Conservation (phyloP, 2,113 vertebrate genomes). For the Nyctibius bracteatus region DNA sequence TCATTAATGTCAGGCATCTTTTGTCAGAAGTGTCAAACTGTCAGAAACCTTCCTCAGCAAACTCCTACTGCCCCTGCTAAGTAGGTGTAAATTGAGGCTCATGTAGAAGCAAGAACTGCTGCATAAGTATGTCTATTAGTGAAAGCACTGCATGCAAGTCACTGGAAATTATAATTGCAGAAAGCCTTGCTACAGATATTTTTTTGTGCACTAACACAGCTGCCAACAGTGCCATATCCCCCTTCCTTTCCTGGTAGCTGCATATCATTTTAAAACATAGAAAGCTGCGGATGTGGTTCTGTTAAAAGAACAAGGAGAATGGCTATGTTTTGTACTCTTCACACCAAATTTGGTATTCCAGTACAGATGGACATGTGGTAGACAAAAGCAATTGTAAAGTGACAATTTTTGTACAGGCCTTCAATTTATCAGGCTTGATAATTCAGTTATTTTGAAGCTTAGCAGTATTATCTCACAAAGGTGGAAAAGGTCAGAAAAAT, state of each 20-base stretch:
- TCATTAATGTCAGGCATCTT: not conserved
- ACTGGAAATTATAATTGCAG: not conserved
- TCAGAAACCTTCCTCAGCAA: not conserved
- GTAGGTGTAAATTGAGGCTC: not conserved
- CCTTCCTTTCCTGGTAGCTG: not conserved
- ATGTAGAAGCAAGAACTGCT: not conserved
- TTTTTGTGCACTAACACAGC: not conserved
- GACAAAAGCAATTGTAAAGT: not conserved
- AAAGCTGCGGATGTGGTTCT: not conserved
- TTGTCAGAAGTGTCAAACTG: not conserved
- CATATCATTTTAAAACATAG: not conserved
- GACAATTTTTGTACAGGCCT: not conserved
- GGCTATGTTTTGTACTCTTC: not conserved
- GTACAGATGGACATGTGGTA: not conserved
- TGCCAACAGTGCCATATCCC: not conserved
- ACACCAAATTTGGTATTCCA: not conserved
- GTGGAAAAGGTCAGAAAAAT: not conserved
- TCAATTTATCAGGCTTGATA: not conserved
- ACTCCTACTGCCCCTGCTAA: not conserved
- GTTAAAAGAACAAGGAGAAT: not conserved
- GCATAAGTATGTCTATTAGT: not conserved
- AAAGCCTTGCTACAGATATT: not conserved
- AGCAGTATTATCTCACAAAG: not conserved
- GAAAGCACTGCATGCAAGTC: not conserved
- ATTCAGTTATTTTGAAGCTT: not conserved